Evolutionary conservation across 2,113 vertebrate genomes (phyloP).

Genomic region (Eidolon helvum): DNA sequence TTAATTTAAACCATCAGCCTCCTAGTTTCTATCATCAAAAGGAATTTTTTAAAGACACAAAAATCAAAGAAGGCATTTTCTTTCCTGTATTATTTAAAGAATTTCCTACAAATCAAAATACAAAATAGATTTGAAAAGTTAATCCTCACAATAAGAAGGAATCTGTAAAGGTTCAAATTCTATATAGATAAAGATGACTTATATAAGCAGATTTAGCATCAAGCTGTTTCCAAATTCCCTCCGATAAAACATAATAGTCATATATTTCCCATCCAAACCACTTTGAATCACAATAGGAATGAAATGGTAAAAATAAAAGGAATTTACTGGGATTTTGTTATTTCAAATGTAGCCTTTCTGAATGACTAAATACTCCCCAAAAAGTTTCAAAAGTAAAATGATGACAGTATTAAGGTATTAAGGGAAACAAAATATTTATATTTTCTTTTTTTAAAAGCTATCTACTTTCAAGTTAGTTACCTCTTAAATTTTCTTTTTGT

Average conservation of each 20-base stretch:
- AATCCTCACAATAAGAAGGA: constrained; percentile 12
- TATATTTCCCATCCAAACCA: constrained; percentile 32
- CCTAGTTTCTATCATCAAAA: background rate
- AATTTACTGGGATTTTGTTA: background rate
- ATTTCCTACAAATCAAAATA: constrained; percentile 30
- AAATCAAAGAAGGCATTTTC: constrained; percentile 9
- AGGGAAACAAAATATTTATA: background rate
- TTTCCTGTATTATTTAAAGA: constrained; percentile 45
- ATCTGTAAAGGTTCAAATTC: constrained; percentile 7
- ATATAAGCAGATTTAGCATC: constrained; percentile 45
- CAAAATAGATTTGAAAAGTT: background rate
- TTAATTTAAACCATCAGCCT: background rate
- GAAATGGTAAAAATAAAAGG: background rate
- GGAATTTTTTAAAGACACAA: background rate
- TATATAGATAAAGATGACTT: background rate
- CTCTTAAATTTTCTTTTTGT: background rate
- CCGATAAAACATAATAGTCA: constrained; percentile 32
- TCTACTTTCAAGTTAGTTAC: background rate
- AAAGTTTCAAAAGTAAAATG: constrained; percentile 28
- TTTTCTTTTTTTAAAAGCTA: background rate
- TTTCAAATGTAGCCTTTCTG: background rate
- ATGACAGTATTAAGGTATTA: background rate
- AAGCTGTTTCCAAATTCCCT: constrained; percentile 17
- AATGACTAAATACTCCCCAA: background rate
- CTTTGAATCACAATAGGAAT: constrained; percentile 11